Evolutionary conservation across 2,797 vertebrate species (phyloP), one percentile per base, ranked within the genome.

Genomic region (Phoeniculus purpureus): DNA sequence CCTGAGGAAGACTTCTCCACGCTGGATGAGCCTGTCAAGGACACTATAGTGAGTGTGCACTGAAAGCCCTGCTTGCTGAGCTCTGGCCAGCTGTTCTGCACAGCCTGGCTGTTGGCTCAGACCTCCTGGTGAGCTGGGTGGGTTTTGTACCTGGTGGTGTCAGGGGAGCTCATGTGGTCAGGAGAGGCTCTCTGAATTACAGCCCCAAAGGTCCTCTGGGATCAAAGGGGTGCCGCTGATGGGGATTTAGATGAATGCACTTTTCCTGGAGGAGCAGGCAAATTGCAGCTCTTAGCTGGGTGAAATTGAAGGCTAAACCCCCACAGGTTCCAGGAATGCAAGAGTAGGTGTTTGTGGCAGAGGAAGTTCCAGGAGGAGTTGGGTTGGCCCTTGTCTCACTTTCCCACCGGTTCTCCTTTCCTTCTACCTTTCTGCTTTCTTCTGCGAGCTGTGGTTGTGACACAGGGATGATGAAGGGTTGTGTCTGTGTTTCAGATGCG

Each of bases 11-110:
- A 98, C 89, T 97, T 95, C 81, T 99, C 99, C 31, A 99, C 99
- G 0, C 94, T 99, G 92, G 99, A 99, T 52, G 99, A 99, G 93
- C 99, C 99, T 3, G 99, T 99, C 85, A 98, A 96, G 79, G 98
- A 98, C 32, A 99, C 99, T 12, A 98, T 99, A 26, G 98, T 98
- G 97, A 97, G 98, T 98, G 47, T n/a, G 1, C 1, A 2, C 8
- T 7, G 11, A 13, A 6, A 22, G 67, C 4, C 15, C 13, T 0
- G 1, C 75, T n/a, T 62, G 16, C 19, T 43, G 14, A 8, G 45
- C 2, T 9, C 12, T 40, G 66, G 43, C 10, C 21, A 22, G 2
- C 31, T 65, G 19, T 9, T 61, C 1, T 10, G 18, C 13, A 40
- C 29, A 64, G 31, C 0, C 5, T 31, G 8, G 48, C 5, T 4